These are phyloP conservation scores for Tolmerus cingulatus DNA, from an alignment of 2,888 invertebrate genomes.

Conservation along the genomic window DNA sequence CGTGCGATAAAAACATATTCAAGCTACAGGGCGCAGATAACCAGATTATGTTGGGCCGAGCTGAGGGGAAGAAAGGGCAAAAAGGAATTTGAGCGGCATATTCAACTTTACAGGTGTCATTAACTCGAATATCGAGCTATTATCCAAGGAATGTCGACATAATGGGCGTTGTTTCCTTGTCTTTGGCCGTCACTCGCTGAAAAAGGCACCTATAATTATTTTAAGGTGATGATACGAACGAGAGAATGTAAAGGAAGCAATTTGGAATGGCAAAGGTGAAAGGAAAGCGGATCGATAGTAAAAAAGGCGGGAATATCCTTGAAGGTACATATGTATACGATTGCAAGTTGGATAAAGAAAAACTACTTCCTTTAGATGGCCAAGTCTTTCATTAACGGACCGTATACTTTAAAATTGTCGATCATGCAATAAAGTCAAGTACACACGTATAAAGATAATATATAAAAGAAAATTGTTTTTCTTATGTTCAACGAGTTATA, in stretches of 20 bases:
- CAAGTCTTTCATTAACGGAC: background rate
- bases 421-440: background rate
- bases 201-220: background rate
- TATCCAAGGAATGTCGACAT: background rate
- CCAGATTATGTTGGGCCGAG: background rate
- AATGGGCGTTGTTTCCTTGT: background rate
- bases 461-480: no score
- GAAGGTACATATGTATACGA: background rate
- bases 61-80: background rate
- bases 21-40: background rate
- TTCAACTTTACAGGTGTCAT: background rate
- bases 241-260: background rate
- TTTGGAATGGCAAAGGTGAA: background rate
- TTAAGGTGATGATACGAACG: background rate
- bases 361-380: background rate
- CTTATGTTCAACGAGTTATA: no score
- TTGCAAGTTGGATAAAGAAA: background rate
- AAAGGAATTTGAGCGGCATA: background rate
- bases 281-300: background rate
- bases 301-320: background rate
- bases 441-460: no score
- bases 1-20: background rate
- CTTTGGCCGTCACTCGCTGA: background rate
- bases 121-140: background rate
- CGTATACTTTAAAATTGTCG: background rate